Evolutionary conservation across 1,140 invertebrate species (phyloP).

Genomic region (Eciton burchellii): DNA sequence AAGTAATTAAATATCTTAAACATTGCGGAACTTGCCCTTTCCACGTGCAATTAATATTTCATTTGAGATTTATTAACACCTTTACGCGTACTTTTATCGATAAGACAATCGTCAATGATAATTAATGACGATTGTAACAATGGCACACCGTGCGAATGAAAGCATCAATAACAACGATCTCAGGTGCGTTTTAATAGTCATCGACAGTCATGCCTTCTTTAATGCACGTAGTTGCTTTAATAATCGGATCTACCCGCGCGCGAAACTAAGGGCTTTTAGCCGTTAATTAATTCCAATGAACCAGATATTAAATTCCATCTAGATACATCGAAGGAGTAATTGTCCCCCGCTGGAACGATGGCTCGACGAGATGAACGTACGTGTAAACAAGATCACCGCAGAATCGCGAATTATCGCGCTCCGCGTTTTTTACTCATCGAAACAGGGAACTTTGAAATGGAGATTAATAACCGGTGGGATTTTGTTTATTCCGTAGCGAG

Average conservation of each 20-base stretch:
- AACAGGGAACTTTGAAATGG: too few relatives aligned
- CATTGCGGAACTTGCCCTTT: too few relatives aligned
- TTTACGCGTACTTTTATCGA: too few relatives aligned
- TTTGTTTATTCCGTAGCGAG: background rate
- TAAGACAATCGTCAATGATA: background rate
- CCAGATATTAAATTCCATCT: constrained; percentile 27
- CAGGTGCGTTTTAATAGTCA: background rate
- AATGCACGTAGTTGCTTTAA: constrained; percentile 1
- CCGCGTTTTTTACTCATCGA: too few relatives aligned
- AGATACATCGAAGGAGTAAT: constrained; percentile 1
- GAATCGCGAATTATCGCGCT: too few relatives aligned
- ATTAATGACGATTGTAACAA: background rate
- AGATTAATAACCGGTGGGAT: background rate
- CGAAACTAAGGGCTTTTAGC: constrained; percentile 1
- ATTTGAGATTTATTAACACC: too few relatives aligned
- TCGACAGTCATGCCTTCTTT: background rate
- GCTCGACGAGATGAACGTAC: background rate
- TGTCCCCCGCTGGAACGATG: background rate
- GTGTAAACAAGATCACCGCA: background rate
- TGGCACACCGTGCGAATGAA: background rate
- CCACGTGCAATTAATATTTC: too few relatives aligned
- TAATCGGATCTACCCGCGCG: background rate
- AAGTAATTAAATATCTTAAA: too few relatives aligned
- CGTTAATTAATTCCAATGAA: background rate
- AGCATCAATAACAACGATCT: background rate